Percentiles rank a stretch among this genome's conserved stretches.
phyloP scores from a whole-genome alignment of 2,797 vertebrate species.

The Acrossocheilus wenchowensis region DNA sequence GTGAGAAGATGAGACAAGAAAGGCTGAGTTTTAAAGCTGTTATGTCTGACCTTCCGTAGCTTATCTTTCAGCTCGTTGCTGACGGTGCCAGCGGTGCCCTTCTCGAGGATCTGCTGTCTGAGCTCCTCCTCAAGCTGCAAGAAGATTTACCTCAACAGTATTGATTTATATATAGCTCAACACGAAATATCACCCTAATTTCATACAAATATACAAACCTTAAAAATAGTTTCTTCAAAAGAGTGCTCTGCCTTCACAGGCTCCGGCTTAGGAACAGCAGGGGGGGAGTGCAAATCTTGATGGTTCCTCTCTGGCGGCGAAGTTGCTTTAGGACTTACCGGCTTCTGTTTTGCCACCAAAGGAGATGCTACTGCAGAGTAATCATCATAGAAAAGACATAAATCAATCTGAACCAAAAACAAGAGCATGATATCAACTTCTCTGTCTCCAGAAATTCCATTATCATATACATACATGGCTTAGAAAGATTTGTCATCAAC shows the following conservation, averaged over 20 bases:
- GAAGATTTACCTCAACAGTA: background rate
- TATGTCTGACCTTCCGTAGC: slow-evolving; percentile 79
- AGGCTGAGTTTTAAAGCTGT: background rate
- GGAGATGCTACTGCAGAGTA: background rate
- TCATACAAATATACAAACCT: slow-evolving; percentile 37
- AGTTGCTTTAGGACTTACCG: background rate
- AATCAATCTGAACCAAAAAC: background rate
- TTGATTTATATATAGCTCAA: background rate
- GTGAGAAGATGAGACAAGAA: background rate
- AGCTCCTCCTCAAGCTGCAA: slow-evolving; percentile 83
- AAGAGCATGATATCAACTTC: background rate
- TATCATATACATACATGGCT: slow-evolving; percentile 19
- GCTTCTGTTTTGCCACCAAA: background rate
- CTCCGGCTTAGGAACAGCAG: background rate
- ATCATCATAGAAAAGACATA: background rate
- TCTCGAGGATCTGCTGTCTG: slow-evolving; percentile 78
- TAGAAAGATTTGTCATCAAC: background rate
- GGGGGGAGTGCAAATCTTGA: background rate
- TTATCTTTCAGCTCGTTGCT: slow-evolving; percentile 84
- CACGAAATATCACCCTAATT: background rate
- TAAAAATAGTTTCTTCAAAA: slow-evolving; percentile 55
- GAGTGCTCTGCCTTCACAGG: slow-evolving; percentile 12
- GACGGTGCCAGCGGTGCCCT: slow-evolving; percentile 81
- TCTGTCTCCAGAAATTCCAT: background rate
- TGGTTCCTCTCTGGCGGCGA: background rate